These are phyloP conservation scores for Anableps anableps DNA, from an alignment of 2,797 vertebrate species.

Conservation along the genomic window DNA sequence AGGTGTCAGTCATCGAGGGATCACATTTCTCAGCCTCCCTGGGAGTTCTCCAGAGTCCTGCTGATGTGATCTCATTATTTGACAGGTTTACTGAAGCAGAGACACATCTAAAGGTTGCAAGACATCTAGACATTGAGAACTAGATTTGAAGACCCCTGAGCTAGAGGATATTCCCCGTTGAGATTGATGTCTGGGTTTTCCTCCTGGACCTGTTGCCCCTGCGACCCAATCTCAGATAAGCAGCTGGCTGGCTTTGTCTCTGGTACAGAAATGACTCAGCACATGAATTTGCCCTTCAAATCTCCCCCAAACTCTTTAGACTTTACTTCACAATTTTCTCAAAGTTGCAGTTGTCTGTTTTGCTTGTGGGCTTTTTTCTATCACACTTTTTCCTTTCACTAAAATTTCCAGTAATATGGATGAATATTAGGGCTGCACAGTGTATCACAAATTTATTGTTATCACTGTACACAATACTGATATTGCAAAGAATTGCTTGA, in stretches of 20 bases:
- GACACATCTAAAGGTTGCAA: no score
- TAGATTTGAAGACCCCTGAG: no score
- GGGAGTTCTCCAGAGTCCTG: background rate
- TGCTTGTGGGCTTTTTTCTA: background rate
- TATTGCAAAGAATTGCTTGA: background rate
- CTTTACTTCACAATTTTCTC: background rate
- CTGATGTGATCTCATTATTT: no score
- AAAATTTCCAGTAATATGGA: background rate
- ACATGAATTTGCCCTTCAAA: background rate
- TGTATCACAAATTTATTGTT: background rate
- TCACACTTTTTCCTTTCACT: background rate
- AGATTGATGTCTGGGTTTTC: background rate
- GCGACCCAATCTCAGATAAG: no score
- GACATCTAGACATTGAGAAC: no score
- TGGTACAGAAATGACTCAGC: background rate
- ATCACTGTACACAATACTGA: background rate
- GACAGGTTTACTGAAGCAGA: no score
- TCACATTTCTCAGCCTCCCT: background rate
- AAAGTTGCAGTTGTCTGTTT: background rate
- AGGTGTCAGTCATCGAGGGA: background rate
- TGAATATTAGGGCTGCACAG: background rate
- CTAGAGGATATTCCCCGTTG: background rate
- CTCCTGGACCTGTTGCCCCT: no score
- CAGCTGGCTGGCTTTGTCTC: background rate
- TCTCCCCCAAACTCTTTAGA: background rate